Evolutionary conservation across 2,113 vertebrate genomes (phyloP).

Genomic region (Colaptes auratus): DNA sequence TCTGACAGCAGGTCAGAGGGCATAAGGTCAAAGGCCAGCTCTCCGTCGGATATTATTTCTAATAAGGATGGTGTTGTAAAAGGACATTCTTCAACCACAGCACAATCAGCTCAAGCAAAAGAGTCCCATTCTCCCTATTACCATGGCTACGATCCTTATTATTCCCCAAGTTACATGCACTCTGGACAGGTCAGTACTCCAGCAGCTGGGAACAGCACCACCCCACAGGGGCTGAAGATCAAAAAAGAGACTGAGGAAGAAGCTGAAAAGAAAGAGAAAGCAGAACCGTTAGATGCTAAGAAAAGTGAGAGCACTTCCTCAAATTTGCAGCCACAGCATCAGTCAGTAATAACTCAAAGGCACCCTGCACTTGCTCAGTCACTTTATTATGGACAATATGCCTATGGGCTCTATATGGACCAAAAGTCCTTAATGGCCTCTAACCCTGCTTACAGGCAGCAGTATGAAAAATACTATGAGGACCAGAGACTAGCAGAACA

Average conservation of each 20-base stretch:
- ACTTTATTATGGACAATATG: slow-evolving; percentile 97
- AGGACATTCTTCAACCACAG: slow-evolving; percentile 79
- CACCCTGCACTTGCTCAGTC: slow-evolving; percentile 97
- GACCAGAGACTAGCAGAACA: slow-evolving; percentile 90
- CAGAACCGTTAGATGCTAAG: slow-evolving; percentile 83
- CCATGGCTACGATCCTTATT: slow-evolving; percentile 94
- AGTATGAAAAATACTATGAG: slow-evolving; percentile 90
- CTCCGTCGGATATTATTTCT: slow-evolving; percentile 84
- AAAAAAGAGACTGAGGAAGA: slow-evolving; percentile 89
- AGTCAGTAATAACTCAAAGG: slow-evolving; percentile 93
- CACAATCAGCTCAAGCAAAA: slow-evolving; percentile 80
- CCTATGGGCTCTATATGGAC: slow-evolving; percentile 95
- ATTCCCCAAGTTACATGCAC: slow-evolving; percentile 92
- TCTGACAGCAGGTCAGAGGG: slow-evolving; percentile 90
- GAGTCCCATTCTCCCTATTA: slow-evolving; percentile 92
- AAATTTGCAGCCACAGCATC: slow-evolving; percentile 89
- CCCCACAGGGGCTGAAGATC: slow-evolving; percentile 83
- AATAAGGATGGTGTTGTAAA: slow-evolving; percentile 84
- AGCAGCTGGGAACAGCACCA: slow-evolving; percentile 78
- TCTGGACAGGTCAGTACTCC: slow-evolving; percentile 82
- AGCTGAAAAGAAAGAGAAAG: slow-evolving; percentile 84
- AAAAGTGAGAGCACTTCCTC: slow-evolving; percentile 80
- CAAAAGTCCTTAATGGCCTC: slow-evolving; percentile 92
- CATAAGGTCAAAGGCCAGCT: slow-evolving; percentile 88
- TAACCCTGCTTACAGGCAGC: slow-evolving; percentile 85